Evolutionary conservation across 2,113 vertebrate genomes (phyloP).

Genomic region (Chlorodrepanis virens): DNA sequence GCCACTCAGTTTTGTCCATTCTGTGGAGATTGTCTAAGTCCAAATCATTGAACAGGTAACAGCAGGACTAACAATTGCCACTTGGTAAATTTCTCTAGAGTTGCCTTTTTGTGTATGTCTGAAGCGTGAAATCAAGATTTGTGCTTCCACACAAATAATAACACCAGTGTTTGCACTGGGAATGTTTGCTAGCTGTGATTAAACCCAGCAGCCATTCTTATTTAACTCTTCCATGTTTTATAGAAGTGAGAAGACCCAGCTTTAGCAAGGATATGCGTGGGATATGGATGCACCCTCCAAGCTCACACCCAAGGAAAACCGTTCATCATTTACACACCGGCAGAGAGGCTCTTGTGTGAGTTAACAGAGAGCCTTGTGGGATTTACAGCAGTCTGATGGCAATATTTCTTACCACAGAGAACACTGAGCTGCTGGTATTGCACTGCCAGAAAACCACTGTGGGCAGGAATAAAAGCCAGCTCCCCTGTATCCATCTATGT

Average conservation of each 20-base stretch:
- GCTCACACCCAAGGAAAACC: neutral
- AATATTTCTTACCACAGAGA: neutral
- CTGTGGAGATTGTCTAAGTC: neutral
- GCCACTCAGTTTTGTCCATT: neutral
- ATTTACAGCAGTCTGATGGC: neutral
- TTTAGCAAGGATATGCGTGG: neutral
- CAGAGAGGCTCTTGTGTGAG: neutral
- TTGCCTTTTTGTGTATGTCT: neutral
- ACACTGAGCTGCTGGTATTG: neutral
- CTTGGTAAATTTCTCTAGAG: neutral
- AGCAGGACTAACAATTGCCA: neutral
- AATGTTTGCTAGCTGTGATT: neutral
- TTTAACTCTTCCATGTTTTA: neutral
- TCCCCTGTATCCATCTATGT: neutral
- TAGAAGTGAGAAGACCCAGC: neutral
- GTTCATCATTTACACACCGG: neutral
- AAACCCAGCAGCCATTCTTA: neutral
- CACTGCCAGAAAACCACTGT: neutral
- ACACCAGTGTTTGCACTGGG: neutral
- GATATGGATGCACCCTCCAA: neutral
- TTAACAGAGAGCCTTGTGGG: neutral
- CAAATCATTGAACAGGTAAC: neutral
- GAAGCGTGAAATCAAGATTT: neutral
- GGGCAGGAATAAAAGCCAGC: neutral
- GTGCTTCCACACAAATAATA: neutral